Conservation (phyloP, 2,888 invertebrate species). For the Torymus texanus region DNA sequence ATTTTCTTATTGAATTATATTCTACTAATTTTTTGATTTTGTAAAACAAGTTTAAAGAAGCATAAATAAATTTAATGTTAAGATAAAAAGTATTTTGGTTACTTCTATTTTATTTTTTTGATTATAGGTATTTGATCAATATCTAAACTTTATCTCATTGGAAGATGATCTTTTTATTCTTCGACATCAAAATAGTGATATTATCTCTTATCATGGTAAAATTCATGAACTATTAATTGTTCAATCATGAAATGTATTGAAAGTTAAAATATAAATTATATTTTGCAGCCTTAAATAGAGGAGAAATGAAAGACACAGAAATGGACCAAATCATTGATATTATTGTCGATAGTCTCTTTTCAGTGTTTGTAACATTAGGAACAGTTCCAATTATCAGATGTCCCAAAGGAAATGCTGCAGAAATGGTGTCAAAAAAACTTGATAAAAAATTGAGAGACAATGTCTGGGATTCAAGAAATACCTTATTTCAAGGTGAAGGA, state of each 20-base stretch:
- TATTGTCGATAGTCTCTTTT: slow-evolving; percentile 97
- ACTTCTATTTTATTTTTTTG: slow-evolving; percentile 35
- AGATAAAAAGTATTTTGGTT: not conserved
- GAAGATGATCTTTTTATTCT: slow-evolving; percentile 98
- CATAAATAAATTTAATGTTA: not conserved
- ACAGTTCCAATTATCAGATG: slow-evolving; percentile 82
- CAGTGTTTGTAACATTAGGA: slow-evolving; percentile 97
- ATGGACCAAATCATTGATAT: slow-evolving; percentile 95
- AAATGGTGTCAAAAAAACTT: slow-evolving; percentile 97
- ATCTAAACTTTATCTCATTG: slow-evolving; percentile 97
- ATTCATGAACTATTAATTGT: slow-evolving; percentile 54
- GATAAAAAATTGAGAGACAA: slow-evolving; percentile 98
- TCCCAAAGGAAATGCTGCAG: slow-evolving; percentile 97
- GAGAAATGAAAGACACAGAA: slow-evolving; percentile 95
- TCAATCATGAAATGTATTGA: not conserved
- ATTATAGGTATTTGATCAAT: slow-evolving; percentile 93
- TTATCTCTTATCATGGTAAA: slow-evolving; percentile 93
- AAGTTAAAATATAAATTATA: slow-evolving; percentile 14
- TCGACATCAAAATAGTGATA: slow-evolving; percentile 93
- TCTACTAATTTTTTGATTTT: slow-evolving; percentile 1
- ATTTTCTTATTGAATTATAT: not conserved
- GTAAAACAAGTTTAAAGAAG: not conserved
- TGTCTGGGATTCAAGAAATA: slow-evolving; percentile 96
- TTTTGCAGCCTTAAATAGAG: slow-evolving; percentile 89
- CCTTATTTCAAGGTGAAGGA: slow-evolving; percentile 92